Percentiles rank a stretch among this genome's conserved stretches.
phyloP scores from a whole-genome alignment of 1,140 invertebrate genomes.

The Protaetia brevitarsis region DNA sequence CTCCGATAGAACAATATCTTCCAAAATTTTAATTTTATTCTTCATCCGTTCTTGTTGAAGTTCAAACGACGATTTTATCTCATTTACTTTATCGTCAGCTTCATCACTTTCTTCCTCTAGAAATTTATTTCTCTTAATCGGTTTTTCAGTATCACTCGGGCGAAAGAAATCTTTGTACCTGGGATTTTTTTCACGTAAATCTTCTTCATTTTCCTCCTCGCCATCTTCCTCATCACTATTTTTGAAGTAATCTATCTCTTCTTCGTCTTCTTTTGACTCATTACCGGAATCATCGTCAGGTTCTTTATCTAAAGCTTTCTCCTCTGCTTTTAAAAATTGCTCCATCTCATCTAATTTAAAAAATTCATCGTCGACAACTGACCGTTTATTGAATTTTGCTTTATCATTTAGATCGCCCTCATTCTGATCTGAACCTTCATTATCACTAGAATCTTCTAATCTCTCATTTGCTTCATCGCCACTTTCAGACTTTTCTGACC shows the following conservation, averaged over 20 bases:
- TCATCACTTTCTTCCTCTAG: conserved; percentile 36
- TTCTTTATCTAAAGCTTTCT: conserved; percentile 52
- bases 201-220: conserved; percentile 45
- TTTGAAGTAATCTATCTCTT: conserved; percentile 59
- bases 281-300: conserved; percentile 38
- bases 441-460: no score
- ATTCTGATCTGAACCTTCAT: no score
- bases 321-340: conserved; percentile 76
- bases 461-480: conserved; percentile 38
- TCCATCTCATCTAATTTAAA: conserved; percentile 89
- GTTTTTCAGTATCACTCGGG: conserved; percentile 24
- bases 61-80: conserved; percentile 71
- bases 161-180: conserved; percentile 54
- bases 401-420: conserved; percentile 35
- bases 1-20: conserved; percentile 74
- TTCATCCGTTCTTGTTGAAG: conserved; percentile 68
- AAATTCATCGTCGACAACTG: conserved; percentile 87
- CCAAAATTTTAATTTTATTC: conserved; percentile 71
- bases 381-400: conserved; percentile 48
- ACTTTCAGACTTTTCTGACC: conserved; percentile 18
- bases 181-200: conserved; percentile 46
- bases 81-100: conserved; percentile 37
- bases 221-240: conserved; percentile 55
- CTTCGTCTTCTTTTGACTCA: conserved; percentile 47
- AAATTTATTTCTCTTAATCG: conserved; percentile 36